A percentile compares a stretch with the other conserved stretches of the same genome.
Conservation (phyloP, 2,113 vertebrate species). For the Neomonachus schauinslandi region DNA sequence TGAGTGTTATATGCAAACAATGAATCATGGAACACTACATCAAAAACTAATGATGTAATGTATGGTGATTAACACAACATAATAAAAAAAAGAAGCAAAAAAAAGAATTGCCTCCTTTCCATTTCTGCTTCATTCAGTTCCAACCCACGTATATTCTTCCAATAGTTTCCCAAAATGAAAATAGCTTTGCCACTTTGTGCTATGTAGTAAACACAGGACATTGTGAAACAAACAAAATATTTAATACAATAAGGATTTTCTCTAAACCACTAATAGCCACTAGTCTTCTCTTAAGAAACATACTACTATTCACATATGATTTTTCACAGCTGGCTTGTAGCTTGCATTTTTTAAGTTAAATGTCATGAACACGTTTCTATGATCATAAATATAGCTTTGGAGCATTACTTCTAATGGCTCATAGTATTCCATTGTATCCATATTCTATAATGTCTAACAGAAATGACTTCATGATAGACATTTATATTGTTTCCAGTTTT, state of each 20-base stretch:
- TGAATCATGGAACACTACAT: too few species aligned
- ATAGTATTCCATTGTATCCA: not conserved
- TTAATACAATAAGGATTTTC: not conserved
- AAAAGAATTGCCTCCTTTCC: not conserved
- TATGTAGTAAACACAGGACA: not conserved
- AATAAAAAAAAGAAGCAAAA: too few species aligned
- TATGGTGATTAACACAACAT: too few species aligned
- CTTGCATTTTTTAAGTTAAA: slow-evolving; percentile 25
- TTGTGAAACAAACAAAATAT: not conserved
- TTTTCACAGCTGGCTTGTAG: not conserved
- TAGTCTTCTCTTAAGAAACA: not conserved
- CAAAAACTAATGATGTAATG: too few species aligned
- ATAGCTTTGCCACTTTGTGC: not conserved
- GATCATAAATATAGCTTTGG: not conserved
- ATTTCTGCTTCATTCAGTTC: not conserved
- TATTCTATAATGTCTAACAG: not conserved
- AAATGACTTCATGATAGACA: not conserved
- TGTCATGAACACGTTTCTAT: not conserved
- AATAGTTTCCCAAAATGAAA: not conserved
- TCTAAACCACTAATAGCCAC: not conserved
- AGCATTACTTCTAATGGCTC: not conserved
- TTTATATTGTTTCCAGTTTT: not conserved
- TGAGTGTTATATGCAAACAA: too few species aligned
- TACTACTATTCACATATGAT: not conserved
- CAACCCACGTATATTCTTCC: not conserved